Conservation (phyloP, 1,140 invertebrate genomes). For the Drosophila aff. region DNA sequence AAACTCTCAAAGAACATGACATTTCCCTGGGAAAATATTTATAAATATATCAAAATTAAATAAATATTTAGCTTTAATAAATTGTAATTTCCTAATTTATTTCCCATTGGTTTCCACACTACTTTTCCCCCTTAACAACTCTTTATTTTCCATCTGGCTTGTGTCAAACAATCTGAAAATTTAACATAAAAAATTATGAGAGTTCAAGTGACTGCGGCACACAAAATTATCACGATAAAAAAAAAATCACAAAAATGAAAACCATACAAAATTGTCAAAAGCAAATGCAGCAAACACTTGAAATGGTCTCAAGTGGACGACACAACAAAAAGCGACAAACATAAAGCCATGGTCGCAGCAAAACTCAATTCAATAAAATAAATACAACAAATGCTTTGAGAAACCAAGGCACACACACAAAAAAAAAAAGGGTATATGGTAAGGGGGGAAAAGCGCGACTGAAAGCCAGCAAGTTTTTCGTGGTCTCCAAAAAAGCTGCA, state of each 20-base stretch:
- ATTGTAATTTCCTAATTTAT: not conserved
- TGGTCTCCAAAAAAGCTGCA: conserved; percentile 34
- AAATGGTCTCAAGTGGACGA: conserved; percentile 72
- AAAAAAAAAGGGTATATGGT: not conserved
- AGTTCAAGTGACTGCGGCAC: conserved; percentile 58
- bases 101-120: not conserved
- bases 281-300: conserved; percentile 72
- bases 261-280: conserved; percentile 52
- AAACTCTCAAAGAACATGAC: too few relatives aligned
- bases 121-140: not conserved
- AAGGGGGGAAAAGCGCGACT: conserved; percentile 16
- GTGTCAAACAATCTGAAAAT: conserved; percentile 17
- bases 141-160: conserved; percentile 29
- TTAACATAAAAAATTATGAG: conserved; percentile 1
- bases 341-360: conserved; percentile 21
- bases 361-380: conserved; percentile 66
- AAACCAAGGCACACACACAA: conserved; percentile 5
- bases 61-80: too few relatives aligned
- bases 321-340: conserved; percentile 17
- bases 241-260: conserved; percentile 14
- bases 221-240: conserved; percentile 48
- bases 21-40: too few relatives aligned
- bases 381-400: conserved; percentile 9
- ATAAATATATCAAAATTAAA: too few relatives aligned
- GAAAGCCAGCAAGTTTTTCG: conserved; percentile 47